phyloP scores from a whole-genome alignment of 2,888 invertebrate genomes.

The Chrysodeixis includens region DNA sequence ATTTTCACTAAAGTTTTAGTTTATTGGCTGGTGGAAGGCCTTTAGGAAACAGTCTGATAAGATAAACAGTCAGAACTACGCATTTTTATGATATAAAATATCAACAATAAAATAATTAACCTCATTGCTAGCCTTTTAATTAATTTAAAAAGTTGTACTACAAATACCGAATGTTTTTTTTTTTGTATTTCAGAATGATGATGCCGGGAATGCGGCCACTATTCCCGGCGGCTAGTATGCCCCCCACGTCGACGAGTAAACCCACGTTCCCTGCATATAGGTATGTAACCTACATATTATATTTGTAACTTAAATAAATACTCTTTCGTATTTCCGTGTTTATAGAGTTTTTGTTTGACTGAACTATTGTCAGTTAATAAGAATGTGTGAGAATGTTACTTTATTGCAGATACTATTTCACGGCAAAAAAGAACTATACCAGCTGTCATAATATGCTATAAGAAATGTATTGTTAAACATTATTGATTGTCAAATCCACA shows the following conservation, averaged over 20 bases:
- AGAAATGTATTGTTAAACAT: no score
- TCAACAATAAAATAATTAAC: no score
- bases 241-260: conserved; percentile 90
- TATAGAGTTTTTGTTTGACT: not conserved
- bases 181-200: conserved; percentile 87
- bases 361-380: not conserved
- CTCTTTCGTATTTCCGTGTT: not conserved
- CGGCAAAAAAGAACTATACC: not conserved
- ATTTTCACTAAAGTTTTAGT: no score
- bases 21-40: no score
- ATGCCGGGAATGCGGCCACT: conserved; percentile 91
- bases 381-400: not conserved
- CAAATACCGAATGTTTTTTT: not conserved
- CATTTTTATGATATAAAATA: no score
- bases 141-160: no score
- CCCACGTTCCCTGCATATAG: conserved; percentile 95
- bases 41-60: no score
- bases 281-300: conserved; percentile 73
- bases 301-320: not conserved
- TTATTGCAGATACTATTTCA: not conserved
- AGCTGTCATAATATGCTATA: not conserved
- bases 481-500: not conserved
- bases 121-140: no score
- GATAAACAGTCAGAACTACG: no score
- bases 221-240: conserved; percentile 94